Conservation (phyloP, 2,797 vertebrate species). For the Natrix natrix region DNA sequence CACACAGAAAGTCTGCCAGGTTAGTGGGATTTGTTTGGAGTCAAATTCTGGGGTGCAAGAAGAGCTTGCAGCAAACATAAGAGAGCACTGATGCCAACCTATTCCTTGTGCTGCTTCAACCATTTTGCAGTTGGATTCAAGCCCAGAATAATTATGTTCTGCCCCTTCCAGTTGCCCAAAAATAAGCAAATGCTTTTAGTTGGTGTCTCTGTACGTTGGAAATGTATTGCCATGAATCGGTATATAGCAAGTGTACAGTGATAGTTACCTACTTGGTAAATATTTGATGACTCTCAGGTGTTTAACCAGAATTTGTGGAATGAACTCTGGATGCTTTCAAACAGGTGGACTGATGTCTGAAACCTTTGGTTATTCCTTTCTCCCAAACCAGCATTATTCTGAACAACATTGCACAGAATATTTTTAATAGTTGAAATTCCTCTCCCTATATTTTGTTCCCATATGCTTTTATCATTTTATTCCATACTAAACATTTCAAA, state of each 20-base stretch:
- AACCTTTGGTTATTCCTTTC: neutral
- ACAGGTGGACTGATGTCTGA: neutral
- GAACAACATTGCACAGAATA: neutral
- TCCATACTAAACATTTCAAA: neutral
- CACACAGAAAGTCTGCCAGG: conserved; percentile 82
- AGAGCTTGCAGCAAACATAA: neutral
- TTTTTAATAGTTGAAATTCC: neutral
- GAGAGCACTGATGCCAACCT: neutral
- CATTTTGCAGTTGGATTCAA: neutral
- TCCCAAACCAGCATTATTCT: neutral
- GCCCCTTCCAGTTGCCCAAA: neutral
- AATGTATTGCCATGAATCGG: neutral
- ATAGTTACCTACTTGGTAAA: neutral
- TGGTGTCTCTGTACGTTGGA: neutral
- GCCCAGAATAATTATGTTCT: neutral
- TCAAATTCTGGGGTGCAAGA: neutral
- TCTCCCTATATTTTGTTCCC: neutral
- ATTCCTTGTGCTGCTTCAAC: neutral
- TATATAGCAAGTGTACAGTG: neutral
- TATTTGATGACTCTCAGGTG: neutral
- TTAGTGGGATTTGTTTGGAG: conserved; percentile 50
- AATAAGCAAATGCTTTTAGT: neutral
- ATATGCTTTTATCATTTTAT: neutral
- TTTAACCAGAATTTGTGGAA: neutral
- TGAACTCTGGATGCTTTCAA: neutral